phyloP scores from a whole-genome alignment of 1,140 invertebrate species.

The Megalopta genalis region DNA sequence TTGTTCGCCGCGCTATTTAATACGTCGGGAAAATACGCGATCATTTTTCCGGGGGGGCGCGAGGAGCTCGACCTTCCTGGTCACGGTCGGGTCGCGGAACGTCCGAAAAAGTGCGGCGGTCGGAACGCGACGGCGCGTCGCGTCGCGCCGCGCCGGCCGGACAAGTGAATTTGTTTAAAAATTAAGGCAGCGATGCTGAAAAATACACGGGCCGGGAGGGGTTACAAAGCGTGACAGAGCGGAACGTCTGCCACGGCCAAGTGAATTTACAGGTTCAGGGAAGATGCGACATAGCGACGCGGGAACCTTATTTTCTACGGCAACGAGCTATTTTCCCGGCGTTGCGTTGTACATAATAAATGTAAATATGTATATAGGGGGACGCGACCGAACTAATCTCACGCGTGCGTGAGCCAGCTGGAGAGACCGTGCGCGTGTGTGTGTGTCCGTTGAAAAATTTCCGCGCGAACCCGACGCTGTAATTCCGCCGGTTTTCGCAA shows the following conservation, averaged over 20 bases:
- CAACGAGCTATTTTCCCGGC: neutral
- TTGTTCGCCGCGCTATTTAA: neutral
- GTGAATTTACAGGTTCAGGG: constrained; percentile 3
- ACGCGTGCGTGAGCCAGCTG: neutral
- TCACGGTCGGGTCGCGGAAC: neutral
- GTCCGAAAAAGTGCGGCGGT: neutral
- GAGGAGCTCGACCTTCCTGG: neutral
- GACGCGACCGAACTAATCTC: neutral
- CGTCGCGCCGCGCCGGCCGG: too few species aligned
- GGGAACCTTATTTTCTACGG: constrained; percentile 1
- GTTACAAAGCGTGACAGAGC: neutral
- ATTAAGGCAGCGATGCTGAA: constrained; percentile 6
- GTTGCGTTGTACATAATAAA: constrained; percentile 11
- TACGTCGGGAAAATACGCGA: too few species aligned
- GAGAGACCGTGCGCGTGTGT: too few species aligned
- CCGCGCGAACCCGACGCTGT: neutral
- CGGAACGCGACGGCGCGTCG: neutral
- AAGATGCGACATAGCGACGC: neutral
- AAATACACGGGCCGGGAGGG: neutral
- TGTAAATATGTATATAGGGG: constrained; percentile 8
- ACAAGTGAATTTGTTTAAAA: neutral
- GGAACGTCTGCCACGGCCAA: constrained; percentile 3
- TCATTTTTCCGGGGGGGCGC: too few species aligned
- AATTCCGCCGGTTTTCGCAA: neutral
- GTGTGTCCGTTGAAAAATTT: neutral